A percentile compares a stretch with the other conserved stretches of the same genome.
phyloP scores from a whole-genome alignment of 30 jellyfish, hydroid and myxozoan species.

The Phacellophora camtschatica region DNA sequence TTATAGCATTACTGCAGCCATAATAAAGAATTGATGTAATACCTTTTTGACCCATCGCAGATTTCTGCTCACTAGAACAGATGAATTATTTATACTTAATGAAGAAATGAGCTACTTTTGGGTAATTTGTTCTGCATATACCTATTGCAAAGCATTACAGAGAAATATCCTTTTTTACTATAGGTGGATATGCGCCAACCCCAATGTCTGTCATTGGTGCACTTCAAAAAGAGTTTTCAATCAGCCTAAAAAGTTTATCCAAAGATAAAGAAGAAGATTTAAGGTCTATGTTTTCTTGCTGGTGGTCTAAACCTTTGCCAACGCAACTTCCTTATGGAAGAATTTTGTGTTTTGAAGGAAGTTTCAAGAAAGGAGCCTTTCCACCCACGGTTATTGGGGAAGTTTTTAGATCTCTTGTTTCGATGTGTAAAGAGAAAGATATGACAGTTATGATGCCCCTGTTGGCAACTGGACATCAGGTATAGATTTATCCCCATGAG shows the following conservation, averaged over 20 bases:
- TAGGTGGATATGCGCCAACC: constrained; percentile 64
- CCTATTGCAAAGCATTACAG: too few relatives aligned
- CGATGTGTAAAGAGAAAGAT: constrained; percentile 76
- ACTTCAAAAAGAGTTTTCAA: constrained; percentile 39
- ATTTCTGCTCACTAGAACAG: too few relatives aligned
- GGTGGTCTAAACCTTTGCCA: constrained; percentile 83
- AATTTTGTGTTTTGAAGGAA: constrained; percentile 77
- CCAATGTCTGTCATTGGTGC: constrained; percentile 85
- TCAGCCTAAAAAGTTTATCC: constrained; percentile 36
- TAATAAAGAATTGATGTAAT: too few relatives aligned
- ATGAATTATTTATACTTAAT: too few relatives aligned
- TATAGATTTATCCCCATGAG: too few relatives aligned
- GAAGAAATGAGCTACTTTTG: too few relatives aligned
- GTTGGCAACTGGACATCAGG: constrained; percentile 69
- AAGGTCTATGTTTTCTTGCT: constrained; percentile 49
- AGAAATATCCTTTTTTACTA: too few relatives aligned
- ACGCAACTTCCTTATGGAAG: constrained; percentile 10
- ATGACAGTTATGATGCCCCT: constrained; percentile 72
- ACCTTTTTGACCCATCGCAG: too few relatives aligned
- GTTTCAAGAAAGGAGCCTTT: constrained; percentile 40
- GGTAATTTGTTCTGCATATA: too few relatives aligned
- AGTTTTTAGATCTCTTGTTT: constrained; percentile 54
- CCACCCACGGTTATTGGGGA: constrained; percentile 69
- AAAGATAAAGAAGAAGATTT: constrained; percentile 74
- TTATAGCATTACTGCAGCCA: too few relatives aligned